These are phyloP conservation scores for Tiphia femorata DNA, from an alignment of 2,888 invertebrate species.

Conservation along the genomic window DNA sequence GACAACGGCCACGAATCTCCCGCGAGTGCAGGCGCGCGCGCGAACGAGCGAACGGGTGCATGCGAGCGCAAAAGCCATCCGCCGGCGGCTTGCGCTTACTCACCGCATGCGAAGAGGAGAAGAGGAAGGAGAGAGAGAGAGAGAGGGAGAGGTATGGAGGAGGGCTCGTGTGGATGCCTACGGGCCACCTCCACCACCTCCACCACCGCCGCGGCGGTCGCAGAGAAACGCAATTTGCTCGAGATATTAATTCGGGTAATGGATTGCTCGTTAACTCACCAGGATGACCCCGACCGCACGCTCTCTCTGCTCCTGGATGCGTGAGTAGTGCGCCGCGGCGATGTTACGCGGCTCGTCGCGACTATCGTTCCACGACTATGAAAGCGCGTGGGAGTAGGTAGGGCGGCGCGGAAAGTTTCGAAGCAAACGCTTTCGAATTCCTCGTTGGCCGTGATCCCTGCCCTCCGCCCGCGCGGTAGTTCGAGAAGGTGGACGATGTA, in stretches of 20 bases:
- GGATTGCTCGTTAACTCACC: slow-evolving; percentile 53
- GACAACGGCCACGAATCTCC: slow-evolving; percentile 42
- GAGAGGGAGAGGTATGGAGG: background rate
- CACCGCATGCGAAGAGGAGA: too few species aligned
- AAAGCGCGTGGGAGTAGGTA: too few species aligned
- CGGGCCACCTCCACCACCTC: too few species aligned
- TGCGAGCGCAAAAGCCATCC: too few species aligned
- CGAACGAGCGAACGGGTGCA: background rate
- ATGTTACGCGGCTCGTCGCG: too few species aligned
- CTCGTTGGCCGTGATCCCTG: too few species aligned
- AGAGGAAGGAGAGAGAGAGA: background rate
- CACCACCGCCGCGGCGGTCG: slow-evolving; percentile 6
- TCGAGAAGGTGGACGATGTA: too few species aligned
- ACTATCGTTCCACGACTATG: too few species aligned
- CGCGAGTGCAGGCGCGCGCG: slow-evolving; percentile 3
- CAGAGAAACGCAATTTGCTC: slow-evolving; percentile 55
- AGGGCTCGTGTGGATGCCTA: slow-evolving; percentile 34
- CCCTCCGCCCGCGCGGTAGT: too few species aligned
- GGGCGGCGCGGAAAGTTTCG: too few species aligned
- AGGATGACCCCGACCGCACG: background rate
- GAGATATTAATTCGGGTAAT: slow-evolving; percentile 60
- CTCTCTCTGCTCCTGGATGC: slow-evolving; percentile 1
- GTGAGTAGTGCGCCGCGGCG: background rate
- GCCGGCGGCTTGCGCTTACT: too few species aligned
- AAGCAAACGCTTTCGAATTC: too few species aligned